Conservation (phyloP, 2,888 invertebrate species). For the Ichneumoninae sp. region DNA sequence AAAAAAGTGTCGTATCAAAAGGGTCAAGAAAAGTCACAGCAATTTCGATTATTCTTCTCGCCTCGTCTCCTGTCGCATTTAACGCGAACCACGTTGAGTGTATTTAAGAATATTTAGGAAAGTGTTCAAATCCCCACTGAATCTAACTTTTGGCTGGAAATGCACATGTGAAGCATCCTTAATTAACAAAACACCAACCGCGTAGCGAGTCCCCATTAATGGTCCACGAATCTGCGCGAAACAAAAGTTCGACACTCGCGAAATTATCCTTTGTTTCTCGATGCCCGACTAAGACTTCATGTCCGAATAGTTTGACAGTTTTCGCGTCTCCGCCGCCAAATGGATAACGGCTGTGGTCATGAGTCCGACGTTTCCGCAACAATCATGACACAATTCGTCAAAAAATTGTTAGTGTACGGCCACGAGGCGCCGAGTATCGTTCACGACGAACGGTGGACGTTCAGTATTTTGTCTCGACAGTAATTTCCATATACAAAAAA, state of each 20-base stretch:
- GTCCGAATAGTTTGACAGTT: conserved; percentile 53
- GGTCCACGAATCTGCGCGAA: neutral
- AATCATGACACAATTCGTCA: conserved; percentile 64
- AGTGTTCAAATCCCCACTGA: too few relatives aligned
- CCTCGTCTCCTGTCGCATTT: neutral
- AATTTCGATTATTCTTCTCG: neutral
- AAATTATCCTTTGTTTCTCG: conserved; percentile 36
- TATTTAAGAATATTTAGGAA: neutral
- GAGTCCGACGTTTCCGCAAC: conserved; percentile 56
- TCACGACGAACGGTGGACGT: conserved; percentile 49
- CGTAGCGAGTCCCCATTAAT: neutral
- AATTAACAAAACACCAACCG: neutral
- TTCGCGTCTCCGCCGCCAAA: conserved; percentile 47
- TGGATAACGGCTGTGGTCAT: conserved; percentile 61
- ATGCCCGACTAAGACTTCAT: conserved; percentile 20
- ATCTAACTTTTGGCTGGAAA: too few relatives aligned
- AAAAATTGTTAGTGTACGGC: conserved; percentile 66
- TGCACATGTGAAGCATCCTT: neutral
- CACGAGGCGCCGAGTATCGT: conserved; percentile 60
- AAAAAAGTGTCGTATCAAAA: neutral
- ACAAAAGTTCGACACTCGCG: conserved; percentile 6
- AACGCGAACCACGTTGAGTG: neutral
- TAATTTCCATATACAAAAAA: conserved; percentile 13
- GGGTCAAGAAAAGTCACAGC: neutral
- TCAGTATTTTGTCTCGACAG: conserved; percentile 18